phyloP scores from a whole-genome alignment of 2,113 vertebrate genomes.

The Paraplagusia blochii region DNA sequence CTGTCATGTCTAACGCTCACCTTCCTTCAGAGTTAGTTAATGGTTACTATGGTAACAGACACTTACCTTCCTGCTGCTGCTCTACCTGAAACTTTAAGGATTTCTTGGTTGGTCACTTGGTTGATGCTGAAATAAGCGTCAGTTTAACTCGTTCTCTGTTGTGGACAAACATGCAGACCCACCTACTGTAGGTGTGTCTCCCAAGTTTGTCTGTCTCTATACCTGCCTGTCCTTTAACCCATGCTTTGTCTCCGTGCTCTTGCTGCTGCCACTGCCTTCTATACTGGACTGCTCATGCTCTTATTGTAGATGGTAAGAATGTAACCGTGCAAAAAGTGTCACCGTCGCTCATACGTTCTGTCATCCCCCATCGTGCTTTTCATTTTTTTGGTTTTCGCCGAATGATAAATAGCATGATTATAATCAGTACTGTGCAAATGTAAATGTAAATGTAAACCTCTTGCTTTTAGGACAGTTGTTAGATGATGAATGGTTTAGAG shows the following conservation, averaged over 20 bases:
- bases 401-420: too few relatives aligned
- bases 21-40: neutral
- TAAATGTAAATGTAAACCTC: too few relatives aligned
- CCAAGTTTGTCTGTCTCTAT: constrained; percentile 12
- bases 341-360: neutral
- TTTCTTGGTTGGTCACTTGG: constrained; percentile 3
- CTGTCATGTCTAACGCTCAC: neutral
- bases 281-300: constrained; percentile 40
- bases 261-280: constrained; percentile 36
- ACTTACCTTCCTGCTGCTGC: neutral
- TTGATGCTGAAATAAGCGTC: constrained; percentile 8
- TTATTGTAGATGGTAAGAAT: constrained; percentile 69
- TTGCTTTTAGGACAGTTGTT: too few relatives aligned
- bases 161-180: constrained; percentile 23
- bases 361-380: neutral
- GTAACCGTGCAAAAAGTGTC: constrained; percentile 11
- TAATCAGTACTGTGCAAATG: too few relatives aligned
- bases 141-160: constrained; percentile 16
- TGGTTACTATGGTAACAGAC: neutral
- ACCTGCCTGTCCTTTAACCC: constrained; percentile 37
- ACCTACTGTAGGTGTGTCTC: constrained; percentile 6
- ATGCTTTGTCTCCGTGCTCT: constrained; percentile 57
- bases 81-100: constrained; percentile 10
- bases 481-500: too few relatives aligned
- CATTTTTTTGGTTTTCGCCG: neutral